These are phyloP conservation scores for Laterallus jamaicensis DNA, from an alignment of 2,113 vertebrate species.

Conservation along the genomic window DNA sequence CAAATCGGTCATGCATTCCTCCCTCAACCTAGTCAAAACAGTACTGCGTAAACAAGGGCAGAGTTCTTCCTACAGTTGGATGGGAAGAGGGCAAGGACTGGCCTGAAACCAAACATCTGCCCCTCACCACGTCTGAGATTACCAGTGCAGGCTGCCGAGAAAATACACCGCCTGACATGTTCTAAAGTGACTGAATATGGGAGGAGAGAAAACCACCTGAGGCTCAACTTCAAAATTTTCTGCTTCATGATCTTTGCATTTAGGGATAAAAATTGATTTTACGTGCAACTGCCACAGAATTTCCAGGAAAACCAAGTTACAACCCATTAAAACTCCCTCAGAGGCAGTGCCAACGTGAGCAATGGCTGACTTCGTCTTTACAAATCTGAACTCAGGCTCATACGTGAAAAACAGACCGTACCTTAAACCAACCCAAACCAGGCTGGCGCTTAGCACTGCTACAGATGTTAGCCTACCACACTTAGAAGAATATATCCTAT, in stretches of 20 bases:
- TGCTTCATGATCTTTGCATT: conserved; percentile 35
- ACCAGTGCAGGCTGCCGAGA: neutral
- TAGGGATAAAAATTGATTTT: conserved; percentile 54
- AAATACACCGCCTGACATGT: neutral
- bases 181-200: neutral
- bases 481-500: conserved; percentile 21
- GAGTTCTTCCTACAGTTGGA: neutral
- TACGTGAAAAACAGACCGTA: neutral
- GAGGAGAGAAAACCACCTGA: conserved; percentile 17
- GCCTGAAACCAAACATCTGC: neutral
- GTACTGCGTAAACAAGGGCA: neutral
- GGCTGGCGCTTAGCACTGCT: neutral
- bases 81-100: neutral
- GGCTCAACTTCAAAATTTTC: conserved; percentile 33
- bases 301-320: conserved; percentile 6
- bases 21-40: neutral
- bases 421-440: neutral
- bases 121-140: neutral
- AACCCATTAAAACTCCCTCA: neutral
- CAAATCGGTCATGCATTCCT: neutral
- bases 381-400: neutral
- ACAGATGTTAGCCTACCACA: neutral
- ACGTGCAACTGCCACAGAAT: neutral
- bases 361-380: neutral
- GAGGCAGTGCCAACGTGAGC: rapidly evolving